A percentile compares a stretch with the other conserved stretches of the same genome.
Conservation (phyloP, 1,140 invertebrate genomes). For the Euglossa dilemma region DNA sequence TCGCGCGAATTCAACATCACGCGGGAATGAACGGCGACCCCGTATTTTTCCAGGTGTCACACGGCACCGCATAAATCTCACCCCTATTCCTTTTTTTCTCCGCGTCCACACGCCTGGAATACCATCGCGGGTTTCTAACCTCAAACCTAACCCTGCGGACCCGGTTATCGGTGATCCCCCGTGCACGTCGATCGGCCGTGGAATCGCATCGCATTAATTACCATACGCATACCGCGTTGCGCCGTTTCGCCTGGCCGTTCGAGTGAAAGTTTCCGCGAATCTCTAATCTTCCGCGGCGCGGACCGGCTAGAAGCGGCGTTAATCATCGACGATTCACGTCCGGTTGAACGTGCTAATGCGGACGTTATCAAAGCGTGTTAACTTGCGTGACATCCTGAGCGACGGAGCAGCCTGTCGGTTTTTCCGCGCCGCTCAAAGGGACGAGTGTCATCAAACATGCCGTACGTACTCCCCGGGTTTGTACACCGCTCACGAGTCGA, state of each 20-base stretch:
- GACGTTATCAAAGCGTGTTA: conserved; percentile 43
- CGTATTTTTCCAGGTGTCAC: neutral
- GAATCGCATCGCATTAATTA: neutral
- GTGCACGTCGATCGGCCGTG: neutral
- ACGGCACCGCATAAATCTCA: no score
- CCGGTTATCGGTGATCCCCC: neutral
- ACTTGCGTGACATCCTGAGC: conserved; percentile 50
- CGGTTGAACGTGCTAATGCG: conserved; percentile 39
- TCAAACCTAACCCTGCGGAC: neutral
- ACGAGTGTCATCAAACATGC: conserved; percentile 51
- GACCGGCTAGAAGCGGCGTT: conserved; percentile 14
- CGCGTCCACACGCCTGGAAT: neutral
- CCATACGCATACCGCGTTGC: neutral
- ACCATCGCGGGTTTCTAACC: neutral
- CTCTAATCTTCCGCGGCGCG: neutral
- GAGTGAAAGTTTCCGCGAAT: conserved; percentile 45
- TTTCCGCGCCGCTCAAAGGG: conserved; percentile 32
- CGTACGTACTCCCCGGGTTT: conserved; percentile 36
- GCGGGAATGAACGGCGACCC: neutral
- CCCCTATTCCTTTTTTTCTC: no score
- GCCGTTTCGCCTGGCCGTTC: neutral
- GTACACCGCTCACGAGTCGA: conserved; percentile 41
- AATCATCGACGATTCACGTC: conserved; percentile 40
- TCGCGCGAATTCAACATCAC: no score
- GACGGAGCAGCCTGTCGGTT: conserved; percentile 27